Evolutionary conservation across 2,797 vertebrate species (phyloP), one percentile per base, ranked within the genome.

Genomic region (Malurus leucopterus): DNA sequence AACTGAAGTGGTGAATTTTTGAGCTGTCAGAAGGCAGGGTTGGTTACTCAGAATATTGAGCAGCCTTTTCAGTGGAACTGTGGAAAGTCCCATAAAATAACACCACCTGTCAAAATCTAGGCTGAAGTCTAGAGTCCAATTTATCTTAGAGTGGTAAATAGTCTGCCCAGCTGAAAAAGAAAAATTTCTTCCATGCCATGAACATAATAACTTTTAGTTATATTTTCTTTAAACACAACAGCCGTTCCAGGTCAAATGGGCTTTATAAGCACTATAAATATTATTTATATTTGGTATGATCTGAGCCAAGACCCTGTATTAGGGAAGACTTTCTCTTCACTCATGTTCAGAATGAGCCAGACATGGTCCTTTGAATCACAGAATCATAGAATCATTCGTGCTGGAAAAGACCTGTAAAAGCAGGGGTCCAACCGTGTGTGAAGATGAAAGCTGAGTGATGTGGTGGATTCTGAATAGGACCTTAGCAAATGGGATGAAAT

Each of bases 1-100:
- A 78, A 73, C 82, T 86, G 84, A 94, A 95, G 72, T 91, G 75
- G 65, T 51, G 72, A 91, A 79, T 92, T 94, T 95, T 94, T 77
- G 47, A 86, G 53, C 50, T 49, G 49, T 92, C 92, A 83, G 23
- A 83, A 88, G 44, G 38, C 78, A 89, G 77, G 15, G 41, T 43
- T 91, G 73, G 85, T 81, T 95, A 79, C 70, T 90, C 55, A 77
- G 77, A 96, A 94, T 86, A 88, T 2, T 85, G 72, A 95, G 84
- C 81, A 88, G 43, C 38, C 46, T 88, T 88, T 95, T 90, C 74
- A 90, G 55, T 7, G 63, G 64, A 93, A 34, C 46, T 68, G 27
- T 72, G n/a, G 8, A 58, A 67, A 88, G 49, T 86, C 88, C 59
- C n/a, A 18, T 87, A 70, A 93, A 89, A 95, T 92, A 88, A 79